These are phyloP conservation scores for Trachelipus rathkii DNA, from an alignment of 1,140 invertebrate species.

Conservation along the genomic window DNA sequence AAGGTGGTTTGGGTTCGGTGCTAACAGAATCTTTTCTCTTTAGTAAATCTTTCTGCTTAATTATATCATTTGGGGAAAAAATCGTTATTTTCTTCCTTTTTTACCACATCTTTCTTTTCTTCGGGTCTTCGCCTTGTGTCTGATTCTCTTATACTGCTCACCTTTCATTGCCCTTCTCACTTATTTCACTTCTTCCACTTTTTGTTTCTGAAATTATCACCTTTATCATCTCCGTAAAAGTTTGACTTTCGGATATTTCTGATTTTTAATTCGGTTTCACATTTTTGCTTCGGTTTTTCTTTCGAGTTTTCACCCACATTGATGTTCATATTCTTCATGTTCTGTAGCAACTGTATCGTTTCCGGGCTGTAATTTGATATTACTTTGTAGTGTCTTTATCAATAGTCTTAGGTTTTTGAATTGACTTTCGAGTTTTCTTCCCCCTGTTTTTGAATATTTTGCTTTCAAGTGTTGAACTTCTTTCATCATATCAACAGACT, in stretches of 20 bases:
- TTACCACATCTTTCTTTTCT: slow-evolving; percentile 12
- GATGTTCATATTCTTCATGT: slow-evolving; percentile 6
- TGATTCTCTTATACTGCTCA: neutral
- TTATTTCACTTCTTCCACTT: neutral
- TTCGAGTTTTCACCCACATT: slow-evolving; percentile 24
- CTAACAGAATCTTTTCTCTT: neutral
- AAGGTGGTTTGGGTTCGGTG: neutral
- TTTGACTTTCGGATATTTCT: neutral
- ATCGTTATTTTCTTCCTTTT: slow-evolving; percentile 19
- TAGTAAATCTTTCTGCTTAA: neutral
- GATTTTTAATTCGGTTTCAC: no score
- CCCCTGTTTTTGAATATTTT: slow-evolving; percentile 2
- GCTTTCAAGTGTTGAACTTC: slow-evolving; percentile 11
- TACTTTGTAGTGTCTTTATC: no score
- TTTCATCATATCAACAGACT: slow-evolving; percentile 18
- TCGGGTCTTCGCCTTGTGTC: neutral
- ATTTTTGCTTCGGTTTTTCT: slow-evolving; percentile 19
- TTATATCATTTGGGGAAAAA: neutral
- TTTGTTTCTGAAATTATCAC: slow-evolving; percentile 9
- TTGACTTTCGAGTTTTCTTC: neutral
- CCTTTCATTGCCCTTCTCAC: neutral
- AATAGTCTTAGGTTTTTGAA: neutral
- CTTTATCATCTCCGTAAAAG: neutral
- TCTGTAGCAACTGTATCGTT: neutral
- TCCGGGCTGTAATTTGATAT: no score